Conservation (phyloP, 2,888 invertebrate genomes). For the Lasioglossum malachurum region DNA sequence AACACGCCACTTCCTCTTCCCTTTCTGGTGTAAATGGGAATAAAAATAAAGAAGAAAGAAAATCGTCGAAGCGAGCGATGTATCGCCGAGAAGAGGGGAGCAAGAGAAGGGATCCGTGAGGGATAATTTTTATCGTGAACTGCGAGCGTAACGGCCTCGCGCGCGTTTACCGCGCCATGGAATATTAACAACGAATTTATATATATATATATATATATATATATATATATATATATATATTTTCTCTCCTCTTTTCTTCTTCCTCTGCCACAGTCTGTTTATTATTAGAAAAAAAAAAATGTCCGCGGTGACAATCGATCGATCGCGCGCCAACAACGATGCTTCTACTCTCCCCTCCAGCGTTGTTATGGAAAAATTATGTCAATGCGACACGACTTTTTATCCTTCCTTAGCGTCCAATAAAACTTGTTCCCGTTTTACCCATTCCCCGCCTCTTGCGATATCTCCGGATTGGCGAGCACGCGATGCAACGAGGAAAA, state of each 20-base stretch:
- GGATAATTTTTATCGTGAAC: constrained; percentile 38
- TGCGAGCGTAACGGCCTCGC: constrained; percentile 29
- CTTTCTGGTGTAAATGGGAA: constrained; percentile 38
- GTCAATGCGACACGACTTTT: constrained; percentile 15
- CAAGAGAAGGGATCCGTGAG: background rate
- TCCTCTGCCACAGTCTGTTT: constrained; percentile 27
- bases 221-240: no score
- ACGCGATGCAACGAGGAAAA: background rate
- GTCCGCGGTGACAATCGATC: constrained; percentile 25
- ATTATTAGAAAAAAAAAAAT: constrained; percentile 44
- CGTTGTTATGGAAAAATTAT: constrained; percentile 28
- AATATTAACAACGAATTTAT: constrained; percentile 55
- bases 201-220: no score
- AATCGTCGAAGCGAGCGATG: constrained; percentile 2
- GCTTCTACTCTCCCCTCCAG: background rate
- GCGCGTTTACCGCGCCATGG: constrained; percentile 8
- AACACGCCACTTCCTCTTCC: constrained; percentile 41
- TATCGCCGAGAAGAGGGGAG: background rate
- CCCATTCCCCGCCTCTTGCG: background rate
- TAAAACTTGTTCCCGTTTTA: constrained; percentile 34
- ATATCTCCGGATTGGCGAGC: constrained; percentile 10
- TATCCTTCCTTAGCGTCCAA: constrained; percentile 12
- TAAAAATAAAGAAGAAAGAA: constrained; percentile 20
- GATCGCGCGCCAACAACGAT: constrained; percentile 29
- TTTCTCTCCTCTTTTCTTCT: constrained; percentile 29